Evolutionary conservation across 2,888 invertebrate species (phyloP), one percentile per base, ranked within the genome.

Genomic region (Coleophora flavipennella): DNA sequence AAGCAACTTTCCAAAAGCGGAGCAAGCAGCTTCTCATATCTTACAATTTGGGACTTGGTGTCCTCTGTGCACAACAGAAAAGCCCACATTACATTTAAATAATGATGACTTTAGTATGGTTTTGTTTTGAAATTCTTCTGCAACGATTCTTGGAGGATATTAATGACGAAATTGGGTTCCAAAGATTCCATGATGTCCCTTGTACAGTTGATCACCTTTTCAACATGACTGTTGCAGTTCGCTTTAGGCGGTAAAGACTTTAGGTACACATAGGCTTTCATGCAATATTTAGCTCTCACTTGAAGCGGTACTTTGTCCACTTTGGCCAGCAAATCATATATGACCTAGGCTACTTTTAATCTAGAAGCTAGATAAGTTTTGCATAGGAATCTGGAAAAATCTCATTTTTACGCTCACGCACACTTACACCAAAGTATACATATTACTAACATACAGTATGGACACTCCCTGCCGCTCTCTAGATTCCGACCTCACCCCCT

Each of bases 231-330:
- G 38, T 58, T 49, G 29, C 55, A 51, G 13, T 58, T 47, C 25
- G 45, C 41, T 40, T 51, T 55, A 2, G 48, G 41, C 13, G 62
- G 59, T 33, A 68, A 49, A 4, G 56, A 51, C 32, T 51, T 50
- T 8, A 71, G 46, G 48, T 59, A 59, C 3, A 43, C 51, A 34
- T 57, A 68, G 44, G 63, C 58, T 42, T 62, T 69, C 53, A 57
- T 58, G 34, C 48, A 62, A 46, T 55, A 69, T 25, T 51, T 42
- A 8, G 56, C 53, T 47, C 49, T 52, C 3, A 69, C 45, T 37
- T 32, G 33, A 2, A 38, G 6, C 10, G 64, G 69, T 10, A 67
- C 48, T 13, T 48, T 38, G 25, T 48, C 33, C 1, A 53, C 44
- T 9, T 62, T 43, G 3, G 46, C 45, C 31, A 74, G 40, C 44